phyloP scores from a whole-genome alignment of 2,113 vertebrate genomes.

The Rallus limicola region DNA sequence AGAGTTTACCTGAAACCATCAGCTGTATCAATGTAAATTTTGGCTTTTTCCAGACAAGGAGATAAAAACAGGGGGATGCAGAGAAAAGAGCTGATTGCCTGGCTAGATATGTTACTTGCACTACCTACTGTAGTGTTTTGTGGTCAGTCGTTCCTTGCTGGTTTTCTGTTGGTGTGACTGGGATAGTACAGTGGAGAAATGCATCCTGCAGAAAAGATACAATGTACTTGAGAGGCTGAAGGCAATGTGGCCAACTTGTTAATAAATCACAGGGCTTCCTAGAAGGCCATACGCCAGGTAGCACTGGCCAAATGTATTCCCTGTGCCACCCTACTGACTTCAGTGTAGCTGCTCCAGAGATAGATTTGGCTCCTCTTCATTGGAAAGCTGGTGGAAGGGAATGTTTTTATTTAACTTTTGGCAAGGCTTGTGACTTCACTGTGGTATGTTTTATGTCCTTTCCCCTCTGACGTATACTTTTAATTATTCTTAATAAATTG shows the following conservation, averaged over 20 bases:
- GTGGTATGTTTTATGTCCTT: constrained; percentile 12
- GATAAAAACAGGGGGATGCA: constrained; percentile 1
- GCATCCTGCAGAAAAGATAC: background rate
- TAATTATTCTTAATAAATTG: constrained; percentile 63
- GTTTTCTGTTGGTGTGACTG: background rate
- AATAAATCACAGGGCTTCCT: background rate
- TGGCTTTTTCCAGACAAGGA: background rate
- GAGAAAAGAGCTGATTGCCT: background rate
- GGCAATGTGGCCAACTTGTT: background rate
- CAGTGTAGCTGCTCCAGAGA: background rate
- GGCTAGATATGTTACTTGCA: background rate
- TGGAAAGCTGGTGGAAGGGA: background rate
- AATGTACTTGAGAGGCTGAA: background rate
- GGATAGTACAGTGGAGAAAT: background rate
- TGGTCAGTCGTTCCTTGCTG: background rate
- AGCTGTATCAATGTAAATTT: background rate
- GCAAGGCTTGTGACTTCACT: background rate
- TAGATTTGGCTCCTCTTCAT: background rate
- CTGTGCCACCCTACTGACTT: background rate
- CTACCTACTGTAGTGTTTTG: background rate
- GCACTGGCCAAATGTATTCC: background rate
- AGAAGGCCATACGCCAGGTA: background rate
- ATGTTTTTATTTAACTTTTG: constrained; percentile 45
- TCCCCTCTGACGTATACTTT: constrained; percentile 16
- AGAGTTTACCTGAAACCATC: background rate